These are phyloP conservation scores for Oryctolagus cuniculus DNA, from an alignment of 2,113 vertebrate genomes.

Conservation along the genomic window DNA sequence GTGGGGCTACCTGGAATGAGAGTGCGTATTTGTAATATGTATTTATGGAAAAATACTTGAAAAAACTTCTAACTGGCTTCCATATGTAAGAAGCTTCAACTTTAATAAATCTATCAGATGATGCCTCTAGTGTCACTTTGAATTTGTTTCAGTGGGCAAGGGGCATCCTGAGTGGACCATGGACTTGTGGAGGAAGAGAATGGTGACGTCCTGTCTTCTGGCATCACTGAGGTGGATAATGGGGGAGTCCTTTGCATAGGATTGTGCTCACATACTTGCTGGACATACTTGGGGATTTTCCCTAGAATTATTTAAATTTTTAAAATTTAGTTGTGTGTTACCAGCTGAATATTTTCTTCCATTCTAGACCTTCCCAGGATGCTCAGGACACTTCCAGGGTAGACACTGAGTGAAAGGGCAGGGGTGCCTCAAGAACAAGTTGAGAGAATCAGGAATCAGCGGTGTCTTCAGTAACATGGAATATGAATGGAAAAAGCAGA, in stretches of 20 bases:
- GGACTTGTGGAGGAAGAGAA: background rate
- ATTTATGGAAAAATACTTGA: background rate
- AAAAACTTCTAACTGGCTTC: background rate
- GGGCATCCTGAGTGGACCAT: background rate
- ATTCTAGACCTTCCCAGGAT: background rate
- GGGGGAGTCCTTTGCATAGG: rapidly evolving
- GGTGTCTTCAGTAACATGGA: background rate
- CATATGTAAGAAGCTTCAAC: background rate
- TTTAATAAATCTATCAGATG: too few species aligned
- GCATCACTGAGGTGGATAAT: too few species aligned
- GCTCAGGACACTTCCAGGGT: rapidly evolving
- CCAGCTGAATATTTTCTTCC: background rate
- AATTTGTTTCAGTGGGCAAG: background rate
- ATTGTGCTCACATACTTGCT: background rate
- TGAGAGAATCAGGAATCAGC: background rate
- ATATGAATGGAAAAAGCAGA: background rate
- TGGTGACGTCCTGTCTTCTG: rapidly evolving
- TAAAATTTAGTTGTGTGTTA: background rate
- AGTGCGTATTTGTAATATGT: background rate
- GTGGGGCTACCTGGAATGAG: background rate
- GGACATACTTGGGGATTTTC: background rate
- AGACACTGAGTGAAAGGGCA: background rate
- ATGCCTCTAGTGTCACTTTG: too few species aligned
- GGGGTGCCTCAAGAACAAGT: background rate
- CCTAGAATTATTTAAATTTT: background rate